phyloP scores from a whole-genome alignment of 2,888 invertebrate genomes.

The Eupithecia subfuscata region DNA sequence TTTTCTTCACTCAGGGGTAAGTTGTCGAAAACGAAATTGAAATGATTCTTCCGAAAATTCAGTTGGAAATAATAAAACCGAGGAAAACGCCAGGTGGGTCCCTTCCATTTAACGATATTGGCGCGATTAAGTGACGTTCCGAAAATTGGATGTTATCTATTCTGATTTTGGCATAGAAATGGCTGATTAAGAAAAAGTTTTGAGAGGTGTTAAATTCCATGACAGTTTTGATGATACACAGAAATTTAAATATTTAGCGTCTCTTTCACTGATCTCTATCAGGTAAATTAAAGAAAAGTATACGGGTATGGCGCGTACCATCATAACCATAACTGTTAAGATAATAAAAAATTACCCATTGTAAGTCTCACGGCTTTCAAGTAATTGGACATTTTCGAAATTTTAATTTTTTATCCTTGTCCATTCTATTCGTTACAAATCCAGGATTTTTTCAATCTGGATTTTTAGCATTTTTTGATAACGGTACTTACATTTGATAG shows the following conservation, averaged over 20 bases:
- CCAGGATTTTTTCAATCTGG: too few relatives aligned
- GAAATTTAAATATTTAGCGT: not conserved
- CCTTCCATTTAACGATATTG: constrained; percentile 23
- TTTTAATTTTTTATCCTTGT: too few relatives aligned
- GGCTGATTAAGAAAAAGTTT: constrained; percentile 16
- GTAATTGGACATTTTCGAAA: too few relatives aligned
- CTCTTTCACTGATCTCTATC: not conserved
- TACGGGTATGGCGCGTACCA: too few relatives aligned
- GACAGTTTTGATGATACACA: not conserved
- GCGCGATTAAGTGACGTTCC: constrained; percentile 17
- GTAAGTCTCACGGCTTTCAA: too few relatives aligned
- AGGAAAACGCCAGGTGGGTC: constrained; percentile 23
- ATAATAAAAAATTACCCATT: too few relatives aligned
- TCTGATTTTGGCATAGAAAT: constrained; percentile 17
- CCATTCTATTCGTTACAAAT: too few relatives aligned
- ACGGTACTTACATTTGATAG: too few relatives aligned
- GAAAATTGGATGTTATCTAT: constrained; percentile 21
- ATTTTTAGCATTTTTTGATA: too few relatives aligned
- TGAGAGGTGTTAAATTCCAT: not conserved
- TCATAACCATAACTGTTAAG: too few relatives aligned
- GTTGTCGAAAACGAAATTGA: constrained; percentile 15
- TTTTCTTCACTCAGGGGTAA: not conserved
- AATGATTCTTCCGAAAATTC: constrained; percentile 23
- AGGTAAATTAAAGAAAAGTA: too few relatives aligned
- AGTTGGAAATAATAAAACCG: constrained; percentile 27